Evolutionary conservation across 2,113 vertebrate genomes (phyloP), one percentile per base, ranked within the genome.

Genomic region (Cheilinus undulatus): DNA sequence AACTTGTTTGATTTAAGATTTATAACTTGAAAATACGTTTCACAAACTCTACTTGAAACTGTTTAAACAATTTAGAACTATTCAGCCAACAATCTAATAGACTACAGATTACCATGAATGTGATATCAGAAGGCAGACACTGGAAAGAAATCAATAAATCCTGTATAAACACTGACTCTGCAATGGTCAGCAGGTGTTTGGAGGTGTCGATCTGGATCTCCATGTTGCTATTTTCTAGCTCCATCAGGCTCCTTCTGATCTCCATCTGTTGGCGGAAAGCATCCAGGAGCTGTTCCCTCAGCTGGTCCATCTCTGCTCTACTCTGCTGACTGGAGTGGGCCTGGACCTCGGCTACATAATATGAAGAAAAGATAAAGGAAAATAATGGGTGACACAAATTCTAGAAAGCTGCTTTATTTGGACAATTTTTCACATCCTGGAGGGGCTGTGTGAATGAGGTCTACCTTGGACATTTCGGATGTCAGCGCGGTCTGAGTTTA

Each of bases 241-340:
- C 95, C 92, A 96, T 93, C 58, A 97, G 93, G 70, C 75, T 93
- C 43, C 91, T 93, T 13, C 93, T 92, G 64, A 96, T 92, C 9
- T 96, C 94, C 95, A 95, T 96, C 88, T 98, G 96, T 43, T 97
- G 94, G 23, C 92, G 92, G 86, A 97, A 96, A 4, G 94, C 94
- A 17, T 92, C 76, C 62, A 96, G 72, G 24, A 98, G 93, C 90
- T 96, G 94, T 75, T 95, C 94, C 46, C 93, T 92, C 54, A 97
- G 70, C 66, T 92, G 93, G 8, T 95, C 95, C 93, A 95, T 95
- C 83, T 93, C 93, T 0, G 85, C 89, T 24, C 91, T 91, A 63
- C 92, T 92, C 10, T 93, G 92, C 48, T 90, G 93, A 51, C 87
- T 90, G 2, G 94, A 86, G 53, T 94, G 95, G 24, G 94, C 92